Evolutionary conservation across 2,797 vertebrate species (phyloP).

Genomic region (Enteromius treurensis): DNA sequence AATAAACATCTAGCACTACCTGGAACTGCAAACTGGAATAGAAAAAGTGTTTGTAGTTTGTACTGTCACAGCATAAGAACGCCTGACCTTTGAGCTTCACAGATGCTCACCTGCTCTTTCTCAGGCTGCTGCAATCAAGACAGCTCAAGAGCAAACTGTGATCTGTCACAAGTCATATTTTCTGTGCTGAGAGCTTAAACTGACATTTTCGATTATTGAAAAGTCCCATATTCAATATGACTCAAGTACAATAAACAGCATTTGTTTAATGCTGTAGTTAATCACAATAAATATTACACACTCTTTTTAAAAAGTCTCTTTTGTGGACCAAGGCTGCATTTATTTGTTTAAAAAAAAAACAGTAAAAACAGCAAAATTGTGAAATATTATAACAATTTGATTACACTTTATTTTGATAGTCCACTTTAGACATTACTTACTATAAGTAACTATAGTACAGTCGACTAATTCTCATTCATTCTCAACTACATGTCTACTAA

Average conservation of each 20-base stretch:
- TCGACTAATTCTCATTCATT: too few species aligned
- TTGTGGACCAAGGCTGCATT: neutral
- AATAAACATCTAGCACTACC: neutral
- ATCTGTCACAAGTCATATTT: neutral
- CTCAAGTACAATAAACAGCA: neutral
- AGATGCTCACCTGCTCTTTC: neutral
- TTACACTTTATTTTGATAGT: too few species aligned
- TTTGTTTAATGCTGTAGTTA: neutral
- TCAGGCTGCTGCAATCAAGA: neutral
- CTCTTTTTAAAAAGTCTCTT: neutral
- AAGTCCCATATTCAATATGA: neutral
- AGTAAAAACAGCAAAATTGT: neutral
- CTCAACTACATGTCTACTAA: too few species aligned
- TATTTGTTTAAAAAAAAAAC: neutral
- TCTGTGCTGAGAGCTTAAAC: neutral
- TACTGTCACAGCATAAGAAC: neutral
- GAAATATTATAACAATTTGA: neutral
- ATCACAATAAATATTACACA: neutral
- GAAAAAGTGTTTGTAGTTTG: neutral
- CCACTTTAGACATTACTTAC: too few species aligned
- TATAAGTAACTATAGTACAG: too few species aligned
- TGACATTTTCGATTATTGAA: neutral
- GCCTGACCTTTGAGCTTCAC: neutral
- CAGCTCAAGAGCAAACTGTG: conserved; percentile 18
- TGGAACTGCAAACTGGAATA: neutral